phyloP scores from a whole-genome alignment of 2,888 invertebrate species.

The Spodoptera littoralis region DNA sequence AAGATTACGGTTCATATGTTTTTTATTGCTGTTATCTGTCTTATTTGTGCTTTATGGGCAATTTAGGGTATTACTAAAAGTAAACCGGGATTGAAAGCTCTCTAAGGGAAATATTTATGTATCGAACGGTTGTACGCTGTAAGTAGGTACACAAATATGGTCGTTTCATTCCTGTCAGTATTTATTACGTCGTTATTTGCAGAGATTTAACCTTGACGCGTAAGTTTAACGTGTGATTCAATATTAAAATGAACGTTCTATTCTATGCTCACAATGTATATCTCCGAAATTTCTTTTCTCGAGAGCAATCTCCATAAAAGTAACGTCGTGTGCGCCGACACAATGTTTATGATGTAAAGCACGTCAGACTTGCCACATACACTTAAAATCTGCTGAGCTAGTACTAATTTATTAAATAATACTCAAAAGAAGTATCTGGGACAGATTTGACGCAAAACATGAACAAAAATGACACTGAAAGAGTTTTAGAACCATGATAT shows the following conservation, averaged over 20 bases:
- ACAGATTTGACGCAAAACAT: conserved; percentile 1
- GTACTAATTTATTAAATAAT: conserved; percentile 45
- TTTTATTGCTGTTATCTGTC: conserved; percentile 70
- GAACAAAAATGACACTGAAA: conserved; percentile 6
- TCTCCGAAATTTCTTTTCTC: conserved; percentile 49
- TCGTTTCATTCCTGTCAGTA: conserved; percentile 15
- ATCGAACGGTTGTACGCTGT: conserved; percentile 21
- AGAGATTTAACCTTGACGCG: conserved; percentile 14
- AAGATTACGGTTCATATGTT: conserved; percentile 66
- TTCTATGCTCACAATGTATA: conserved; percentile 41
- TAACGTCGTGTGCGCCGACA: conserved; percentile 54
- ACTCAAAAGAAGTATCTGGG: conserved; percentile 1
- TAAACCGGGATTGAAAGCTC: conserved; percentile 63
- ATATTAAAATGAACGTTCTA: conserved; percentile 49
- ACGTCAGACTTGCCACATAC: conserved; percentile 38
- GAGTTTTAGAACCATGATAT: not conserved
- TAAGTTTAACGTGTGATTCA: conserved; percentile 36
- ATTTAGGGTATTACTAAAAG: conserved; percentile 61
- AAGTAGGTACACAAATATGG: conserved; percentile 6
- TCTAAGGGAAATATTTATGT: conserved; percentile 42
- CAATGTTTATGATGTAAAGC: conserved; percentile 59
- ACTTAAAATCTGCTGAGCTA: conserved; percentile 46
- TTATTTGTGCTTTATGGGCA: conserved; percentile 67
- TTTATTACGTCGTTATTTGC: conserved; percentile 31
- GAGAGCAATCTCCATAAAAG: conserved; percentile 64